Conservation (phyloP, 2,113 vertebrate species). For the Dasyprocta punctata region DNA sequence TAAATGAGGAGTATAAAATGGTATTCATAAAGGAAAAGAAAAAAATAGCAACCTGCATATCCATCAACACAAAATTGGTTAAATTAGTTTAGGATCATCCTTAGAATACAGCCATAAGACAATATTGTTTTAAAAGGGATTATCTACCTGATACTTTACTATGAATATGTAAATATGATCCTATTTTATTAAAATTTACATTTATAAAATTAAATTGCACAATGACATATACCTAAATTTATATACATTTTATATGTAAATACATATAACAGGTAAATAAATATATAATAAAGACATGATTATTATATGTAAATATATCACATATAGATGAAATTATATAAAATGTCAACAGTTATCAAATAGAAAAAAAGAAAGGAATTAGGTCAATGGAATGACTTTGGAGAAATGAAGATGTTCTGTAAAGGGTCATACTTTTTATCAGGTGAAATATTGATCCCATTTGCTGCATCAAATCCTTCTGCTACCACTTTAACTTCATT, state of each 20-base stretch:
- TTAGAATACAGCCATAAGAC: neutral
- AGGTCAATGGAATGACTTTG: neutral
- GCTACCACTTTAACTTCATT: slow-evolving; percentile 92
- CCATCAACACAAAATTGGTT: slow-evolving; percentile 24
- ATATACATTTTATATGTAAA: neutral
- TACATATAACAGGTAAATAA: neutral
- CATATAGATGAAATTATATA: neutral
- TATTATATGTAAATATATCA: neutral
- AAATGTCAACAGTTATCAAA: slow-evolving; percentile 23
- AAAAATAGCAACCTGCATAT: neutral
- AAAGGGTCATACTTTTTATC: slow-evolving; percentile 88
- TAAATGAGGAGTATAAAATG: neutral
- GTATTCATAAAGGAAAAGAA: neutral
- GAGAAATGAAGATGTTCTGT: slow-evolving; percentile 6
- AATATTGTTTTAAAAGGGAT: neutral
- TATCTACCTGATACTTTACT: slow-evolving; percentile 15
- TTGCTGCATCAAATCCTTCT: slow-evolving; percentile 90
- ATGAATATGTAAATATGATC: neutral
- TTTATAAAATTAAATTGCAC: slow-evolving; percentile 46
- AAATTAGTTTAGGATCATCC: slow-evolving; percentile 28
- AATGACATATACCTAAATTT: neutral
- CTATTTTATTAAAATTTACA: slow-evolving; percentile 49
- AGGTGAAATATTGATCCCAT: slow-evolving; percentile 94
- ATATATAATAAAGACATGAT: neutral
- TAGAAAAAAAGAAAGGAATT: neutral